A percentile compares a stretch with the other conserved stretches of the same genome.
phyloP scores from a whole-genome alignment of 2,888 invertebrate genomes.

The Ypsolopha sequella region DNA sequence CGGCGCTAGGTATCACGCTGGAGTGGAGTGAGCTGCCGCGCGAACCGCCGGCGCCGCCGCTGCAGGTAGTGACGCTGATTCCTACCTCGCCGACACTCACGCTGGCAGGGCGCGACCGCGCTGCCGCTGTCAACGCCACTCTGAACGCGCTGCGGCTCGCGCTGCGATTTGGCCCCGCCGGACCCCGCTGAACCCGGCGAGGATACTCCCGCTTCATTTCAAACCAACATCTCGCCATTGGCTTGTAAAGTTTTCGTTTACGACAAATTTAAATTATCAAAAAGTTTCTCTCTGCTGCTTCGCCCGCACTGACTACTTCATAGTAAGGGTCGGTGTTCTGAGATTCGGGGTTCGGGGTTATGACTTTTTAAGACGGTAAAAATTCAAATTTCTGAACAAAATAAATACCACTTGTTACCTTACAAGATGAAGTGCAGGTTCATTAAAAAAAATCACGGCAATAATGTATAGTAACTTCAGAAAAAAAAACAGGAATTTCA shows the following conservation, averaged over 20 bases:
- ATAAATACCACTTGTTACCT: no score
- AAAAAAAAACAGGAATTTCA: no score
- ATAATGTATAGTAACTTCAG: no score
- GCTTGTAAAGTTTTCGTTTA: no score
- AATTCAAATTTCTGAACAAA: no score
- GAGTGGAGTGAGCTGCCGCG: constrained; percentile 27
- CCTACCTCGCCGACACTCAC: constrained; percentile 34
- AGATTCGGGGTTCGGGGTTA: no score
- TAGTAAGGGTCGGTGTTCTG: no score
- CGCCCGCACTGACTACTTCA: background rate
- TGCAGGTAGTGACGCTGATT: constrained; percentile 12
- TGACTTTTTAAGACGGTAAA: no score
- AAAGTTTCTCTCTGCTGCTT: background rate
- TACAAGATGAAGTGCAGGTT: no score
- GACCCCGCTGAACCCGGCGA: background rate
- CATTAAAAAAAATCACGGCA: no score
- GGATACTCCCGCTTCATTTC: no score
- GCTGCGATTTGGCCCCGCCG: constrained; percentile 2
- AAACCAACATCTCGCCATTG: no score
- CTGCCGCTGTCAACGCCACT: constrained; percentile 13
- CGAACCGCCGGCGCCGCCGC: constrained; percentile 24
- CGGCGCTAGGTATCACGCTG: constrained; percentile 18
- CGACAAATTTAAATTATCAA: background rate
- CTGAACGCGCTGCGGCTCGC: constrained; percentile 1
- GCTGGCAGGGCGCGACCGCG: constrained; percentile 33